Base-by-base conservation (phyloP, 2,113 vertebrate genomes). In the Pelvicachromis taeniatus region DNA sequence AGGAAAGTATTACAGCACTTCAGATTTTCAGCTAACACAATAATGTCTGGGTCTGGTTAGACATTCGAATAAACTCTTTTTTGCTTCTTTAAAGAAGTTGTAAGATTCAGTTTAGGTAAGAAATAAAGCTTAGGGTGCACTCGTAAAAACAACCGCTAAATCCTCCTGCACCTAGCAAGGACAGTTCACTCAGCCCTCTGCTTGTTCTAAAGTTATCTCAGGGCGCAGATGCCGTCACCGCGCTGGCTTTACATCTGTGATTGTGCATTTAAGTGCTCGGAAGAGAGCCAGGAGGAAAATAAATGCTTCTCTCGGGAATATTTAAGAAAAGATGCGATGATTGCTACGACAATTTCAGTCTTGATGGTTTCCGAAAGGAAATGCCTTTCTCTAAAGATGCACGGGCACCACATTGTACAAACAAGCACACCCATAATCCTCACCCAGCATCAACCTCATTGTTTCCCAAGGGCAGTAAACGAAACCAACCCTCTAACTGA, bases 401-500 rank as follows among this genome's bases (percentile, higher is more conserved):
- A 77, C 58, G 78, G n/a, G 84, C 6, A 59, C 48, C 48, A 83
- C 55, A 78, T 4, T 55, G 23, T 23, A 88, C 58, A 85, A 87
- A 93, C 61, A 89, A 78, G 9, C 82, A 90, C 82, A 85, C 42
- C 50, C 70, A 84, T 85, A 82, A 87, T 90, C 10, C 83, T 96
- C 94, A 98, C 98, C 97, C 87, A 10, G 91, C 90, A 56, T 97
- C 96, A 81, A 96, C 90, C 2, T 96, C 83, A 0, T 92, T 58
- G 85, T 96, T 96, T 91, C 97, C 95, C 85, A 97, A 95, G 65
- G 97, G 97, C 82, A 97, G 92, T 86, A 99, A 96, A 56, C 97
- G 97, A 93, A 98, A 98, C 97, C 98, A 99, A 90, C 97, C 96
- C 7, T 96, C 95, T 79, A 96, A 81, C 48, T 91, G 88, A 52